Conservation (phyloP, 2,888 invertebrate genomes). For the Perizoma affinitatum region DNA sequence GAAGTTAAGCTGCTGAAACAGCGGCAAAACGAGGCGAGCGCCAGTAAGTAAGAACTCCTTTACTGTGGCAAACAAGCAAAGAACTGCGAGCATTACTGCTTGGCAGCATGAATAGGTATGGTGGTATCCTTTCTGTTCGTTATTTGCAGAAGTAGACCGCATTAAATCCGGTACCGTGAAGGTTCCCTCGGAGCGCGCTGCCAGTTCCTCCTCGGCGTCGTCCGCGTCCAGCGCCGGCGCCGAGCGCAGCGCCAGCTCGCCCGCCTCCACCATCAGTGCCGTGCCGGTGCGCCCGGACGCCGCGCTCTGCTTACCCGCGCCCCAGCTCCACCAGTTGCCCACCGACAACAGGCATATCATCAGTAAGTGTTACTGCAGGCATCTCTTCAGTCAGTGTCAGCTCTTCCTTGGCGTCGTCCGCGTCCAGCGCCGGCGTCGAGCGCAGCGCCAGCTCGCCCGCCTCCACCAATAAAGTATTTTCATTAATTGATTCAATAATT, state of each 20-base stretch:
- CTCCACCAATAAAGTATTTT: no score
- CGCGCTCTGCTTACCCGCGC: slow-evolving; percentile 37
- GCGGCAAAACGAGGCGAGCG: slow-evolving; percentile 19
- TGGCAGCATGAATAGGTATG: no score
- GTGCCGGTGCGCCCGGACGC: slow-evolving; percentile 50
- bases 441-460: no score
- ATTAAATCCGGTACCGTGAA: neutral
- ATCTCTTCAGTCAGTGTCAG: neutral
- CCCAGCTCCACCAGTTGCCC: neutral
- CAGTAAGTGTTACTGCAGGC: slow-evolving; percentile 1
- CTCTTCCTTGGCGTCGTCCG: neutral
- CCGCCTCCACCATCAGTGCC: slow-evolving; percentile 27
- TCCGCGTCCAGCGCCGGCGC: slow-evolving; percentile 20
- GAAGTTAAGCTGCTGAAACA: slow-evolving; percentile 25
- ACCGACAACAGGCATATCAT: slow-evolving; percentile 16
- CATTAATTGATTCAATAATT: neutral
- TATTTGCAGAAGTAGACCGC: slow-evolving; percentile 20
- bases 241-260: slow-evolving; percentile 17
- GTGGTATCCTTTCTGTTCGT: no score
- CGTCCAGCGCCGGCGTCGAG: no score
- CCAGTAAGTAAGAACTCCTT: slow-evolving; percentile 8
- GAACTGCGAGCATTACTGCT: no score
- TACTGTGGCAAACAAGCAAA: no score
- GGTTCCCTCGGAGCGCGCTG: neutral
- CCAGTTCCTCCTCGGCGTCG: slow-evolving; percentile 8